phyloP scores from a whole-genome alignment of 2,113 vertebrate species.

The Sula dactylatra region DNA sequence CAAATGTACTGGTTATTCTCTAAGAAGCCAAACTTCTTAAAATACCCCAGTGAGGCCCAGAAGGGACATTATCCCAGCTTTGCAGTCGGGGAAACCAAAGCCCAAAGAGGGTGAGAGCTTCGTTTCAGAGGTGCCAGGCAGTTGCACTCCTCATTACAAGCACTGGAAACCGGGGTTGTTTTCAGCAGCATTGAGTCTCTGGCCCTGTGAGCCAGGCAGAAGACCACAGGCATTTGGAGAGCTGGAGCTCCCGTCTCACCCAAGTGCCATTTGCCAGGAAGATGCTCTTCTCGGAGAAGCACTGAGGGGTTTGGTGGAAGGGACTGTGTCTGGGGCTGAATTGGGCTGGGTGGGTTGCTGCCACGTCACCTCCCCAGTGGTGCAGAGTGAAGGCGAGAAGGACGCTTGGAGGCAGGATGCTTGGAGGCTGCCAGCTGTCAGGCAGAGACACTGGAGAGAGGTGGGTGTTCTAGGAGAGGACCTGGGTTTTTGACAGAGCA shows the following conservation, averaged over 20 bases:
- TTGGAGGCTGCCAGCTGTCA: rapidly evolving
- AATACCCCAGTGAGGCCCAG: background rate
- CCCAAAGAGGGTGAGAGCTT: background rate
- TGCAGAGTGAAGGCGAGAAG: rapidly evolving
- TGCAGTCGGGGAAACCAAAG: background rate
- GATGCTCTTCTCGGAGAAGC: background rate
- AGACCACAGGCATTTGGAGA: background rate
- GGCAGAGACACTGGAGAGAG: background rate
- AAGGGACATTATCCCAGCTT: background rate
- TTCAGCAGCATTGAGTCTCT: background rate
- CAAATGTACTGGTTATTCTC: background rate
- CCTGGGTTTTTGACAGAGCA: background rate
- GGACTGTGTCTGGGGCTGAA: background rate
- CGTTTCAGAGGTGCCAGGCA: background rate
- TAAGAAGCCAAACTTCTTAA: background rate
- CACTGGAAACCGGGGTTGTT: background rate
- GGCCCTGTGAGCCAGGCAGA: rapidly evolving
- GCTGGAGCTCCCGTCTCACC: background rate
- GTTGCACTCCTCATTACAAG: background rate
- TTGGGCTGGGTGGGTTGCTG: background rate
- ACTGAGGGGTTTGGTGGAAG: background rate
- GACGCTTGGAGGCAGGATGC: background rate
- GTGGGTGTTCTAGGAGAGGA: background rate
- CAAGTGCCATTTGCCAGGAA: background rate
- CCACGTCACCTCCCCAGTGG: background rate